Evolutionary conservation across 2,888 invertebrate genomes (phyloP), one percentile per base, ranked within the genome.

Genomic region (Arctia plantaginis): DNA sequence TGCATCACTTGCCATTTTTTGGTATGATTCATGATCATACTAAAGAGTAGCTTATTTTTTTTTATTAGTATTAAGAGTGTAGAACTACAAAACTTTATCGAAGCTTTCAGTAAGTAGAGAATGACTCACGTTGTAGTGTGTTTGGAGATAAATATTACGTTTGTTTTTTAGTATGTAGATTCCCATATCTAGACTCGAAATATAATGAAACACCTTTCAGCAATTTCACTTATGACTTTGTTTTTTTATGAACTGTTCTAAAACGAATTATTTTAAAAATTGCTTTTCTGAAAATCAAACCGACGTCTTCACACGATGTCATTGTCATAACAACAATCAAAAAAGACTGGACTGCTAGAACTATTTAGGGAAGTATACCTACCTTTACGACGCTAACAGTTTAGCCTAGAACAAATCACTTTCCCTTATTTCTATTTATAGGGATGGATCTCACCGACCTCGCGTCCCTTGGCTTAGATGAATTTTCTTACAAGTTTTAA

Each of bases 1-100:
- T 71, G 76, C 77, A 76, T 77, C 80, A 73, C 75, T 80, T 76
- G 69, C 75, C 80, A 78, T 88, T 87, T 85, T 85, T 82, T 77
- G 59, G 7, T 30, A 18, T 62, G 18, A 62, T 30, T 30, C 30
- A 18, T 30, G 62, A 7, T 62, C 0, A 27, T 15, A 8, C 30
- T 30, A 15, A 18, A 30, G 13, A 59, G 1, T 59, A 4, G 13
- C 13, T 59, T 55, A n/a, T 27, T 0, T 4, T 59, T 27, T 27
- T 27, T 59, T 4, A 27, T 27, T 59, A 27, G 13, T n/a, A 12
- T 27, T 1, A 27, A 59, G 27, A 27, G 2, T 4, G 0, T 59
- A 13, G 27, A 15, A 27, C 4, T 15, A 27, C 13, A 59, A 27
- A 27, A 6, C 41, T 59, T 59, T 27, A 27, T 18, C 8, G 30